phyloP scores from a whole-genome alignment of 2,888 invertebrate genomes.

The Hetaerina titia region DNA sequence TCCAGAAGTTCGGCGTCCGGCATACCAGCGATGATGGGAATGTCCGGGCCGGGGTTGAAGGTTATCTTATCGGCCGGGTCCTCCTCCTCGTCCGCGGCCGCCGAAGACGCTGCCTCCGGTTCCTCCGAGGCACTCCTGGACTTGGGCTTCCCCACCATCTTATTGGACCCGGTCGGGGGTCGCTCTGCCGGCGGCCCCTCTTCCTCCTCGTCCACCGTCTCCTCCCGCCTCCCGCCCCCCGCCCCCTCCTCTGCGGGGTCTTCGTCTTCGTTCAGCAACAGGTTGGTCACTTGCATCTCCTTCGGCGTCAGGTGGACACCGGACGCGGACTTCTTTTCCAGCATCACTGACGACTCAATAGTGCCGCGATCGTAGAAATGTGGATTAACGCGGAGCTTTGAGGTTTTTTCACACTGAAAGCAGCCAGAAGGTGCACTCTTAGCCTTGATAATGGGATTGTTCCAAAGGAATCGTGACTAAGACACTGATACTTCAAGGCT shows the following conservation, averaged over 20 bases:
- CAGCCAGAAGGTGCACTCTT: not conserved
- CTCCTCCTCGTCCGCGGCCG: not conserved
- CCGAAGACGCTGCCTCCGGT: not conserved
- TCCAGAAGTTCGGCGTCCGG: slow-evolving; percentile 47
- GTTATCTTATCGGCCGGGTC: slow-evolving; percentile 53
- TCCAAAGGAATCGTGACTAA: not conserved
- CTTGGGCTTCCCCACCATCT: slow-evolving; percentile 28
- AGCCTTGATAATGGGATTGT: not conserved
- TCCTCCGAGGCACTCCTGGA: not conserved
- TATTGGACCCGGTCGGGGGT: slow-evolving; percentile 2
- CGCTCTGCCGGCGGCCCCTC: not conserved
- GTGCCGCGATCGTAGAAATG: not conserved
- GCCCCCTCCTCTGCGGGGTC: slow-evolving; percentile 14
- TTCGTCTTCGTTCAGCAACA: slow-evolving; percentile 57
- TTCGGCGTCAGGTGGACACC: slow-evolving; percentile 62
- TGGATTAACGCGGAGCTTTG: not conserved
- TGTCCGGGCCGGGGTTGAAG: slow-evolving; percentile 53
- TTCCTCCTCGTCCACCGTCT: not conserved
- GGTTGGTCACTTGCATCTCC: slow-evolving; percentile 43
- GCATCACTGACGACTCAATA: not conserved
- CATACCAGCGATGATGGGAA: slow-evolving; percentile 53
- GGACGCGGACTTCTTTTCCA: slow-evolving; percentile 55
- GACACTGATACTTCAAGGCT: not conserved
- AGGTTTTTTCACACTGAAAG: not conserved
- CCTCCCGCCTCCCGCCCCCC: not conserved